phyloP scores from a whole-genome alignment of 2,113 vertebrate species.

The Anser cygnoides region DNA sequence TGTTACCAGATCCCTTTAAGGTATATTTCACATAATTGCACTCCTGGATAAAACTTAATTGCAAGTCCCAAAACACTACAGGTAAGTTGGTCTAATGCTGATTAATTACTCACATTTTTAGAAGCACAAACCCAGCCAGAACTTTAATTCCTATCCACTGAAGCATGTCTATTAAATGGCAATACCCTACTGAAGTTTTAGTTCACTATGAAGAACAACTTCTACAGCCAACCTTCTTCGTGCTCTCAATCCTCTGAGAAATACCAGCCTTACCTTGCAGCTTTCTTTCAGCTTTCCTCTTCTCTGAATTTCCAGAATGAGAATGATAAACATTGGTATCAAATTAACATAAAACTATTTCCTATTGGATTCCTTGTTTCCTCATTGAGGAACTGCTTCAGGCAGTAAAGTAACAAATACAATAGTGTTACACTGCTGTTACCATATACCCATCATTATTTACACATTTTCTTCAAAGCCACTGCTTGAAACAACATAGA shows the following conservation, averaged over 20 bases:
- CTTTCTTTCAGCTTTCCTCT: neutral
- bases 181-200: neutral
- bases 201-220: neutral
- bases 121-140: neutral
- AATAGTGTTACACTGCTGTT: neutral
- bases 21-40: neutral
- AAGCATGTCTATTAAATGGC: neutral
- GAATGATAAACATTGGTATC: neutral
- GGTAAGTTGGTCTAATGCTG: neutral
- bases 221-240: accelerated
- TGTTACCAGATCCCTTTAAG: neutral
- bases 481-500: neutral
- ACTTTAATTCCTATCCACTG: neutral
- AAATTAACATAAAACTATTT: neutral
- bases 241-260: accelerated
- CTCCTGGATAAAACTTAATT: neutral
- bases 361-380: neutral
- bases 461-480: neutral
- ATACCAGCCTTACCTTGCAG: neutral
- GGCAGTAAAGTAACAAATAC: neutral
- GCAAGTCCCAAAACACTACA: neutral
- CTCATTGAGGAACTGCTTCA: neutral
- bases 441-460: neutral
- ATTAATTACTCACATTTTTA: neutral
- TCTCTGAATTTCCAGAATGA: neutral